Base-by-base conservation (phyloP, 1,140 invertebrate genomes). In the Neodiprion lecontei region DNA sequence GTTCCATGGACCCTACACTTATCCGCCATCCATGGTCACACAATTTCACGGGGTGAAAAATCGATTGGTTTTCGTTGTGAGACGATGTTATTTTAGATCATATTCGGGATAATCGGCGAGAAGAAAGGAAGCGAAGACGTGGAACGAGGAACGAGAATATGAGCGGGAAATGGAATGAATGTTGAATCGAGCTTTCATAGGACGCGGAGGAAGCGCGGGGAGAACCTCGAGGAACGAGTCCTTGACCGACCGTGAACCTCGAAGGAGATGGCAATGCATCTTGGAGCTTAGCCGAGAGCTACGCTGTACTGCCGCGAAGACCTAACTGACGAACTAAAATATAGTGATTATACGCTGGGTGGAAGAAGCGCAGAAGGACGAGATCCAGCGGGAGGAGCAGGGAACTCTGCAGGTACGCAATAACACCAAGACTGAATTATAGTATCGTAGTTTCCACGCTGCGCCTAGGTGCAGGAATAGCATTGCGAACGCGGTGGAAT, bases 301-400 rank as follows among this genome's bases (percentile, higher is more conserved):
- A 82, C 77, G 80, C 77, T 78, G 78, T 77, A 78, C 80, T 77
- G 76, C 79, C 74, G 79, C 82, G 77, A 81, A 82, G 82, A 81
- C 82, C 81, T 79, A 75, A 78, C 73, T 78, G 75, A 79, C 75
- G 75, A 74, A 80, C 78, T 83, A 83, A 85, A 85, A 83, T 85
- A 85, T 83, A 84, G 84, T 82, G 83, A 84, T 85, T 85, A 84
- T 79, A 72, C 75, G 74, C 78, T 74, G 77, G 74, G 78, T 75
- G 70, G 68, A 48, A 50, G 74, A 69, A 67, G 72, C 68, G 75
- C 65, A 76, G 77, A 72, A 79, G 73, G 74, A 78, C 76, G 75
- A 73, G 28, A 40, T 40, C 28, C 28, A 40, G 28, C 17, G 28
- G 28, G 28, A 40, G 28, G 28, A 5, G 28, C 28, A 40, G 28